phyloP scores from a whole-genome alignment of 2,888 invertebrate genomes.

The Nasonia oneida region DNA sequence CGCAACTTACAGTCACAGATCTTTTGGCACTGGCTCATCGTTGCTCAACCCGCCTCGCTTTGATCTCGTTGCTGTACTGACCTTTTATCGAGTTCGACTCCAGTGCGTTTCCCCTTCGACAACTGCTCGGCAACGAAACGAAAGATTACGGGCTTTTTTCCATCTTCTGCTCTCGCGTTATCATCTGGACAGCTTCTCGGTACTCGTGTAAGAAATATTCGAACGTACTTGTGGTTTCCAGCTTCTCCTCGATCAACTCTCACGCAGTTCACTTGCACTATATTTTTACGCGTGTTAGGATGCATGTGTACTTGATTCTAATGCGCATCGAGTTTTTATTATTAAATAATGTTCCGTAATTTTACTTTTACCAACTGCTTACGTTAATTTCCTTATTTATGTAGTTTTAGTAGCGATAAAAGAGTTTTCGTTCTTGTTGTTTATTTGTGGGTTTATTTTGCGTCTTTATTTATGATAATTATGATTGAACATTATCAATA shows the following conservation, averaged over 20 bases:
- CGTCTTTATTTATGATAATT: too few species aligned
- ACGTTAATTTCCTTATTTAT: neutral
- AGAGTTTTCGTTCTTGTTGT: too few species aligned
- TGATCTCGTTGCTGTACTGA: conserved; percentile 58
- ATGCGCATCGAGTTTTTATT: too few species aligned
- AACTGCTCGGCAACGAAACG: neutral
- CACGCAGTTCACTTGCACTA: neutral
- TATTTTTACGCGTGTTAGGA: too few species aligned
- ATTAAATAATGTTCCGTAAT: too few species aligned
- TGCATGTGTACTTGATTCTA: too few species aligned
- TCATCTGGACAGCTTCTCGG: conserved; percentile 1
- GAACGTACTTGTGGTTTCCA: neutral
- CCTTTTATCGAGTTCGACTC: conserved; percentile 53
- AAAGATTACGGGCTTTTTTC: conserved; percentile 33
- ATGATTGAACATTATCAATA: too few species aligned
- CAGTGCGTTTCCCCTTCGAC: conserved; percentile 3
- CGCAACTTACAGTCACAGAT: conserved; percentile 59
- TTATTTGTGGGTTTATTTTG: too few species aligned
- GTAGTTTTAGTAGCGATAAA: too few species aligned
- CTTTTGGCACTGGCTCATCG: conserved; percentile 54
- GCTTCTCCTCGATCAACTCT: neutral
- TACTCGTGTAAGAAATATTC: neutral
- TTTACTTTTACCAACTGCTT: too few species aligned
- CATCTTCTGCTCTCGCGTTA: neutral
- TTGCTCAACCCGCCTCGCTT: conserved; percentile 30